Base-by-base conservation (phyloP, 2,888 invertebrate species). In the Dromius quadrimaculatus region DNA sequence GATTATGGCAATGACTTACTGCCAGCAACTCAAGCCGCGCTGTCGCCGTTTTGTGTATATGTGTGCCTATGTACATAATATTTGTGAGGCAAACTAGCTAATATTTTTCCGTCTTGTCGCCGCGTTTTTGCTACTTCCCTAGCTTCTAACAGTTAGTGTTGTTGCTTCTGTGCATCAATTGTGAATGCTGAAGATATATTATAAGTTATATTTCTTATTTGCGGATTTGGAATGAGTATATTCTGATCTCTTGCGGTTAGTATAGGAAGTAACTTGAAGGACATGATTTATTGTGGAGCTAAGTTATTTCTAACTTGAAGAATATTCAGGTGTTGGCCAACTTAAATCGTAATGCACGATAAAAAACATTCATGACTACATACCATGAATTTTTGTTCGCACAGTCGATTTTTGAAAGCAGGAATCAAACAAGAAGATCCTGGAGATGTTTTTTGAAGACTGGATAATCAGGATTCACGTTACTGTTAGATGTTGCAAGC, bases 1-100 rank as follows among this genome's bases (percentile, higher is more conserved):
- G 76, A 76, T 77, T 77, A 77, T 74, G 74, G 74, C 68, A 62
- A 72, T 76, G 76, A 76, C 75, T 77, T 77, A 77, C 76, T 75
- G 72, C 74, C 71, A 28, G 65, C 71, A 73, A 8, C 17, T 9
- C 43, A 9, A 13, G 19, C 19, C 9, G 11, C 43, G 15, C 43
- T 32, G 32, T 32, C 9, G 32, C 9, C 9, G 32, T 32, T 5
- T 32, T 4, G 43, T 3, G 17, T 43, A 17, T 9, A 5, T 43
- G 15, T 43, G 17, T 57, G 57, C 23, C 13, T 41, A 20, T 75
- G 75, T 76, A 74, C 73, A 76, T 75, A 74, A 76, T 75, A 75
- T 76, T 75, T 76, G 75, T 74, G 73, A 74, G 73, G 74, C 75
- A 76, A 77, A 76, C 74, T 73, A 74, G 75, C 74, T 75, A 76